Evolutionary conservation across 2,888 invertebrate genomes (phyloP).

Genomic region (Peribatodes rhomboidaria): DNA sequence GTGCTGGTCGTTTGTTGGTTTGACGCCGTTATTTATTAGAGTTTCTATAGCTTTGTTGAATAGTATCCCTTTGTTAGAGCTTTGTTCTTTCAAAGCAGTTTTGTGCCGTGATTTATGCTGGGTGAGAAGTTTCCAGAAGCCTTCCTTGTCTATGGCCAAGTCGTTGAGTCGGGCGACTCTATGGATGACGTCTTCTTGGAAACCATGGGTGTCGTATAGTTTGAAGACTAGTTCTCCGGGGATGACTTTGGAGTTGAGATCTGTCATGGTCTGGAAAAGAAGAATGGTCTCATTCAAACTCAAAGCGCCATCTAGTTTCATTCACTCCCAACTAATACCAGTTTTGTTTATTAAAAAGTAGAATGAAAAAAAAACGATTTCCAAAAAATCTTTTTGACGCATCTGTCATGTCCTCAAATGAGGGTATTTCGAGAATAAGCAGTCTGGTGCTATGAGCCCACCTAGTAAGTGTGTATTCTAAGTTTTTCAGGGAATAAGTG

Average conservation of each 20-base stretch:
- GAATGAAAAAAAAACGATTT: too few species aligned
- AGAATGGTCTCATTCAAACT: conserved; percentile 37
- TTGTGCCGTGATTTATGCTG: conserved; percentile 82
- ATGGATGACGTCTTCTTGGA: conserved; percentile 89
- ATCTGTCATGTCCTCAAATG: too few species aligned
- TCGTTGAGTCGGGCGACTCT: conserved; percentile 89
- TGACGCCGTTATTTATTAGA: conserved; percentile 73
- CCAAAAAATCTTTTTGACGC: too few species aligned
- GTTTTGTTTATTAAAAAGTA: too few species aligned
- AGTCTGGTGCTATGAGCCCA: too few species aligned
- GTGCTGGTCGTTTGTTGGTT: conserved; percentile 87
- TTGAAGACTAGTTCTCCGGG: conserved; percentile 90
- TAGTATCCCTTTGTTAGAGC: conserved; percentile 59
- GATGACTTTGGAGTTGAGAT: conserved; percentile 74
- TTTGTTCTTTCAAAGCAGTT: conserved; percentile 75
- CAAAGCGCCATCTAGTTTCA: too few species aligned
- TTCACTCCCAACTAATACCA: too few species aligned
- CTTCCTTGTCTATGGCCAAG: conserved; percentile 86
- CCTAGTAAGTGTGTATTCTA: too few species aligned
- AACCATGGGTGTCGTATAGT: conserved; percentile 92
- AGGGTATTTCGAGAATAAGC: too few species aligned
- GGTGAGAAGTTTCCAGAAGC: conserved; percentile 85
- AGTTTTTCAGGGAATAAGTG: too few species aligned
- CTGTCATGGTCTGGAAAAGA: conserved; percentile 70
- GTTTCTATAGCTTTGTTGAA: conserved; percentile 79